These are phyloP conservation scores for Caenorhabditis sp. DNA, from an alignment of 2,888 invertebrate genomes.

Conservation along the genomic window DNA sequence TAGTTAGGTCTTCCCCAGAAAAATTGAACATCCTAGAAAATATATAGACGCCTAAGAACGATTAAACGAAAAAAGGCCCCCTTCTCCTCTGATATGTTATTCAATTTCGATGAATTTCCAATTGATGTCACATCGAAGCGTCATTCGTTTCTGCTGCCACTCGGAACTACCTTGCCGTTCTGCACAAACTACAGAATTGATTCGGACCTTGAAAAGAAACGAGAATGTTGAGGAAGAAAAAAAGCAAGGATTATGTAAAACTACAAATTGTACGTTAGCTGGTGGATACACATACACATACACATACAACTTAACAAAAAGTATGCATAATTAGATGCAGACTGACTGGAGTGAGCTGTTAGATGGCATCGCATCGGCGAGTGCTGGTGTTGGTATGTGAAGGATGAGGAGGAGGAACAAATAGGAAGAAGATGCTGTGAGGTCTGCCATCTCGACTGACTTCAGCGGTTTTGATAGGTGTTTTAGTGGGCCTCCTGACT, in stretches of 20 bases:
- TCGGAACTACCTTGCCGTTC: slow-evolving; percentile 5
- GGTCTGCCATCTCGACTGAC: background rate
- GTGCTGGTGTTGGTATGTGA: slow-evolving; percentile 1
- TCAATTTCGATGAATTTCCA: slow-evolving; percentile 68
- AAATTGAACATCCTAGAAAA: background rate
- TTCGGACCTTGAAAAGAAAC: too few species aligned
- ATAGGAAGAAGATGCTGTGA: background rate
- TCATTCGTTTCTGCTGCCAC: background rate
- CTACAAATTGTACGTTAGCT: background rate
- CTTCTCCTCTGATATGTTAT: slow-evolving; percentile 57
- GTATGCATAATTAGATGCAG: slow-evolving; percentile 34
- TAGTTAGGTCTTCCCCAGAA: too few species aligned
- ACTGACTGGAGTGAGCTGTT: slow-evolving; percentile 3
- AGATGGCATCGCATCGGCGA: slow-evolving; percentile 1
- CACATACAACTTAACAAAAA: background rate
- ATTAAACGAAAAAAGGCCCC: background rate
- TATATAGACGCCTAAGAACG: background rate
- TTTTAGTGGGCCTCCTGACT: slow-evolving; percentile 53
- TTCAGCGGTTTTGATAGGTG: slow-evolving; percentile 63
- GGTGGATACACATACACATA: too few species aligned
- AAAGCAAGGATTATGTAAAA: background rate
- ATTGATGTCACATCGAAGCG: slow-evolving; percentile 24
- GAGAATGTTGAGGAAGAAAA: too few species aligned
- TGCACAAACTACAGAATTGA: background rate
- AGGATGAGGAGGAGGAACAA: slow-evolving; percentile 11